Percentiles rank a stretch among this genome's conserved stretches.
Conservation (phyloP, 2,113 vertebrate species). For the Brienomyrus brachyistius region DNA sequence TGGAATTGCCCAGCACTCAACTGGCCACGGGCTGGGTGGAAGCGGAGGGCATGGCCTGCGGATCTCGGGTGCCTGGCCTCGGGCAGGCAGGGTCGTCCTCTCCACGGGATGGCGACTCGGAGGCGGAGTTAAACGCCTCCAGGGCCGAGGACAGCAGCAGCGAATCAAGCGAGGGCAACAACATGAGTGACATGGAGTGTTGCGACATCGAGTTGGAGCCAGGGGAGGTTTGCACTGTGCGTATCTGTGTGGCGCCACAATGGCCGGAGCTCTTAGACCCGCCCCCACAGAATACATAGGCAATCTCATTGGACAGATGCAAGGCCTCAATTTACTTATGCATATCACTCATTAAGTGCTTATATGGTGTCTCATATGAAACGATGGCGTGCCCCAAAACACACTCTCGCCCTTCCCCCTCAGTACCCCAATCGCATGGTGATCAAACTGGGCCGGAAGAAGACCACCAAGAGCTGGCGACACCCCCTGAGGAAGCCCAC, state of each 20-base stretch:
- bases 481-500: constrained; percentile 73
- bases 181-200: constrained; percentile 54
- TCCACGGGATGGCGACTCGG: background rate
- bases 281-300: background rate
- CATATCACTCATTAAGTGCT: background rate
- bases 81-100: constrained; percentile 31
- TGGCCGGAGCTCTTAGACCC: background rate
- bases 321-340: background rate
- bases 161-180: constrained; percentile 50
- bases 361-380: background rate
- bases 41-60: constrained; percentile 29
- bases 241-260: constrained; percentile 19
- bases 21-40: constrained; percentile 37
- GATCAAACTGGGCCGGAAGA: constrained; percentile 38
- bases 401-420: background rate
- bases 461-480: constrained; percentile 64
- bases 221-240: constrained; percentile 59
- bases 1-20: background rate
- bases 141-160: constrained; percentile 43
- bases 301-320: background rate
- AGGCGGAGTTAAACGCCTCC: constrained; percentile 36
- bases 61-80: constrained; percentile 41
- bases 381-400: background rate
- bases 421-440: constrained; percentile 53
- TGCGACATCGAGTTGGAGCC: constrained; percentile 59